phyloP scores from a whole-genome alignment of 2,888 invertebrate species.

The Lapara coniferarum region DNA sequence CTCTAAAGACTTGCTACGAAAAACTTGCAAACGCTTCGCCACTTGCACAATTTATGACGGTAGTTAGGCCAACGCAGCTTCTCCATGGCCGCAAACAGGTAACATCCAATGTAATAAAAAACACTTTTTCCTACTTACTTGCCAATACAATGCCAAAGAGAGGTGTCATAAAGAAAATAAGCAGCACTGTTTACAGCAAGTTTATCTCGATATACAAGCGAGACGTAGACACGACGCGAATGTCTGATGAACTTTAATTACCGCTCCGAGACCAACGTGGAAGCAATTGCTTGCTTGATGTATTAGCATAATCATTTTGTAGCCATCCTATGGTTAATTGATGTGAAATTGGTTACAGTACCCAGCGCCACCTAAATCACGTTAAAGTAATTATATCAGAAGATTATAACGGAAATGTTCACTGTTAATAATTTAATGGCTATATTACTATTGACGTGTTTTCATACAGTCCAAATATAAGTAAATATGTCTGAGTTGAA shows the following conservation, averaged over 20 bases:
- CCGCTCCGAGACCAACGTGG: conserved; percentile 56
- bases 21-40: conserved; percentile 62
- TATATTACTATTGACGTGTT: neutral
- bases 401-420: neutral
- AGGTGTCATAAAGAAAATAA: conserved; percentile 45
- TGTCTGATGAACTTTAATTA: conserved; percentile 71
- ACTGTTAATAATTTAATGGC: neutral
- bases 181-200: conserved; percentile 47
- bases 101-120: conserved; percentile 42
- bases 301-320: conserved; percentile 71
- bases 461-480: too few relatives aligned
- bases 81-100: conserved; percentile 57
- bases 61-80: conserved; percentile 65
- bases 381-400: conserved; percentile 16
- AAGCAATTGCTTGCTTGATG: conserved; percentile 64
- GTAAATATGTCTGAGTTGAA: too few relatives aligned
- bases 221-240: conserved; percentile 60
- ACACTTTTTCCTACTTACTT: conserved; percentile 37
- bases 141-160: conserved; percentile 39
- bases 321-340: conserved; percentile 57
- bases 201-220: conserved; percentile 57
- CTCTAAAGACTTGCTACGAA: conserved; percentile 64
- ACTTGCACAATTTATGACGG: conserved; percentile 68
- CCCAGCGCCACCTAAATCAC: conserved; percentile 10
- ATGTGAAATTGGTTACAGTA: conserved; percentile 52